Evolutionary conservation across 37 sponge, comb jelly and placozoan species (phyloP), one percentile per base, ranked within the genome.

Genomic region (Axinella damicornis): DNA sequence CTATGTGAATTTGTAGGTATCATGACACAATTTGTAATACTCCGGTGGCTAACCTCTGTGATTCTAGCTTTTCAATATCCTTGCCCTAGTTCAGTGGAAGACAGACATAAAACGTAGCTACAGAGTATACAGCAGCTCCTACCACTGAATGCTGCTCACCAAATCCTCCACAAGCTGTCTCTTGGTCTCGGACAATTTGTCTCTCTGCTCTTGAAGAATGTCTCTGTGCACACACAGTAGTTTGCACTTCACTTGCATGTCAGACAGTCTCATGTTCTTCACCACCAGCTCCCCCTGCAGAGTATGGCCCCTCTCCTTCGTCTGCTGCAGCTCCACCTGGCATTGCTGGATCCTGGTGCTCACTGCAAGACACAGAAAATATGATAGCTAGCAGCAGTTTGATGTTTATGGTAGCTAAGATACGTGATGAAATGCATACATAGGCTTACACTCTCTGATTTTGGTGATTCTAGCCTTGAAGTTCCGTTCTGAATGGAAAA

Each of bases 401-500:
- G 25, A 20, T 57, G 14, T 5, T 31, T 11, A 36, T 5, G 13
- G n/a, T n/a, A n/a, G n/a, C n/a, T n/a, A n/a, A n/a, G n/a, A n/a
- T n/a, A n/a, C 20, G 41, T 39, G 52, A 21, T 78, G 14, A 55
- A 14, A 19, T 14, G 6, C 6, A 54, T 22, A 24, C 1, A 15
- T 64, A 5, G 35, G 28, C 91, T 65, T 76, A 91, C 95, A 36
- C 25, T 69, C 31, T 72, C 72, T 90, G 19, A 88, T 73, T 21
- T 76, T 55, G 60, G 55, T 74, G 12, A 69, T 68, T 77, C 84
- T 83, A 62, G 61, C 80, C 1, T 69, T 90, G 71, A 81, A 90
- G 69, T 39, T 71, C 54, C 73, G 66, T 30, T 94, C 95, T 28
- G 88, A 83, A 67, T 85, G 89, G 28, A 90, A 36, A 53, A 94